Base-by-base conservation (phyloP, 1,140 invertebrate species). In the Drosophila lacteicornis region DNA sequence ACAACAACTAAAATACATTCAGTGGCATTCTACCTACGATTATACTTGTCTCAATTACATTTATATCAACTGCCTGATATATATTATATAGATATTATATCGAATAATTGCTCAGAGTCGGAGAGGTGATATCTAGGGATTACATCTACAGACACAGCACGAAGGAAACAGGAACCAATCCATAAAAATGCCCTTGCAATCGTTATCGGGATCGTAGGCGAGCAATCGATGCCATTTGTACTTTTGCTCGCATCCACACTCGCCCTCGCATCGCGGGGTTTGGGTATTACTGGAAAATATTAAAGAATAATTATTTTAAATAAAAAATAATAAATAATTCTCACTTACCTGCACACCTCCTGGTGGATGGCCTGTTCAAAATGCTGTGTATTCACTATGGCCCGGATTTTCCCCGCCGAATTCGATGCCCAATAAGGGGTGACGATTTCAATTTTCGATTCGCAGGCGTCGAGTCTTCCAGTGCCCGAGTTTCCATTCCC, bases 141-240 rank as follows among this genome's bases (percentile, higher is more conserved):
- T 95, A 88, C 97, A 98, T 86, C 97, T 94, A 92, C 98, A 98
- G 17, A 98, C 96, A 93, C 98, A 98, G 92, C 97, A 98, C 0
- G 97, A 98, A 12, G 97, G 97, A 93, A 98, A 98, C 55, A 97
- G 95, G 93, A 98, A 98, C 98, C 98, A 98, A 93, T 98, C 98
- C 94, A 98, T 98, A 92, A 98, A 98, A 73, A 98, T 98, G 57
- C 97, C 98, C 88, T 97, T 96, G 92, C 98, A 98, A 91, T 98
- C 97, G 91, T 98, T 98, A 76, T 97, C 96, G 0, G 97, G 97
- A 93, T 98, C 98, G 92, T 98, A 98, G 17, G 97, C 96, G 11
- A 98, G 93, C 1, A 98, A 94, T 33, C 98, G 95, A 93, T 98
- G 97, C 97, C 97, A 98, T 93, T 97, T 98, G 93, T 97, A 97